Evolutionary conservation across 2,888 invertebrate genomes (phyloP).

Genomic region (Encarsia formosa): DNA sequence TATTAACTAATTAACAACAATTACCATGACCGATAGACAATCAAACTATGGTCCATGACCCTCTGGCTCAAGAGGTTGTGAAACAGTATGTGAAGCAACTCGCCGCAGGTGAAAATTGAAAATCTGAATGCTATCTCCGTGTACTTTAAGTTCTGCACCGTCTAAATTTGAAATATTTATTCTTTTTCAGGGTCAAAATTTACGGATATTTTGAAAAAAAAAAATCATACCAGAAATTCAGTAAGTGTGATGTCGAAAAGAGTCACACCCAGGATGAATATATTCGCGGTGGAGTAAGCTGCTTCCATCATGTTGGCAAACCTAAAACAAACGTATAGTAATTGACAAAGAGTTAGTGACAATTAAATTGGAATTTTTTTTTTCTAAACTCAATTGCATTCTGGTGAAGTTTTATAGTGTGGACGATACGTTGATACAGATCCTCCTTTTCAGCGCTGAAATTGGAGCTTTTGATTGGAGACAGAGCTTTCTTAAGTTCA

Average conservation of each 20-base stretch:
- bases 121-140: slow-evolving; percentile 1
- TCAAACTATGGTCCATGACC: slow-evolving; percentile 11
- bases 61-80: slow-evolving; percentile 9
- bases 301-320: slow-evolving; percentile 7
- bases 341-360: not conserved
- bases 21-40: slow-evolving; percentile 9
- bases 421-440: too few relatives aligned
- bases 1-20: not conserved
- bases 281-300: not conserved
- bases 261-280: not conserved
- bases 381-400: slow-evolving; percentile 17
- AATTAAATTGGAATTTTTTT: not conserved
- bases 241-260: not conserved
- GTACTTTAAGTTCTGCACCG: not conserved
- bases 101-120: not conserved
- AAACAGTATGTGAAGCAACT: slow-evolving; percentile 5
- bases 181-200: too few relatives aligned
- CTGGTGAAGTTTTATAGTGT: not conserved
- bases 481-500: too few relatives aligned
- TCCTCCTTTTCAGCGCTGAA: too few relatives aligned
- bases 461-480: too few relatives aligned
- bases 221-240: slow-evolving; percentile 13
- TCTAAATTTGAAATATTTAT: not conserved
- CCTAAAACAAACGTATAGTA: slow-evolving; percentile 6
- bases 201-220: too few relatives aligned